phyloP scores from a whole-genome alignment of 2,797 vertebrate species.

The Okamejei kenojei region DNA sequence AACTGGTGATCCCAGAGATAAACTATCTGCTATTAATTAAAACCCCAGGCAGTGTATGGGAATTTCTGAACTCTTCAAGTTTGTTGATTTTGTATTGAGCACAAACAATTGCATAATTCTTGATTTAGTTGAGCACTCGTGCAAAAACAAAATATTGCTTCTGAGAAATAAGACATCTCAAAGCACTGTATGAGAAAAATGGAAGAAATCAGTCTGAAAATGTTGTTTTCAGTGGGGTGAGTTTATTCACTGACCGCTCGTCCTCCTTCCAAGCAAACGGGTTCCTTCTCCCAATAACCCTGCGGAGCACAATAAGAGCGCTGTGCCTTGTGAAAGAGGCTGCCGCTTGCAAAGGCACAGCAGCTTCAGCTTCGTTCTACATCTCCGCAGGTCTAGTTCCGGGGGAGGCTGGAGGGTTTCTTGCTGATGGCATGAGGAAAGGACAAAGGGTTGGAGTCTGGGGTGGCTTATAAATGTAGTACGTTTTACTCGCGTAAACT shows the following conservation, averaged over 20 bases:
- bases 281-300: not conserved
- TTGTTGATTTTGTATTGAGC: not conserved
- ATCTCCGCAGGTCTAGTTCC: not conserved
- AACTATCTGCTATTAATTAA: not conserved
- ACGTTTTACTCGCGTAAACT: not conserved
- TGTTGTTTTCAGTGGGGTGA: not conserved
- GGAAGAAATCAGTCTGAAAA: not conserved
- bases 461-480: not conserved
- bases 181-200: not conserved
- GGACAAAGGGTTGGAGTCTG: not conserved
- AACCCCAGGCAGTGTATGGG: not conserved
- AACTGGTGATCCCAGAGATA: not conserved
- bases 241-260: not conserved
- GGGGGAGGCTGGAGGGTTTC: not conserved
- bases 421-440: not conserved
- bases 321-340: not conserved
- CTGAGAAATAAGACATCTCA: not conserved
- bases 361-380: conserved; percentile 22
- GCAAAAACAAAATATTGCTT: not conserved
- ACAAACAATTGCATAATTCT: not conserved
- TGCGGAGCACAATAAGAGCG: not conserved
- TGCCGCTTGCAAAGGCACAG: not conserved
- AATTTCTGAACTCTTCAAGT: not conserved
- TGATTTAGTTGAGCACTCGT: not conserved
- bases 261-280: not conserved